Evolutionary conservation across 2,113 vertebrate species (phyloP), one percentile per base, ranked within the genome.

Genomic region (Phrynosoma platyrhinos): DNA sequence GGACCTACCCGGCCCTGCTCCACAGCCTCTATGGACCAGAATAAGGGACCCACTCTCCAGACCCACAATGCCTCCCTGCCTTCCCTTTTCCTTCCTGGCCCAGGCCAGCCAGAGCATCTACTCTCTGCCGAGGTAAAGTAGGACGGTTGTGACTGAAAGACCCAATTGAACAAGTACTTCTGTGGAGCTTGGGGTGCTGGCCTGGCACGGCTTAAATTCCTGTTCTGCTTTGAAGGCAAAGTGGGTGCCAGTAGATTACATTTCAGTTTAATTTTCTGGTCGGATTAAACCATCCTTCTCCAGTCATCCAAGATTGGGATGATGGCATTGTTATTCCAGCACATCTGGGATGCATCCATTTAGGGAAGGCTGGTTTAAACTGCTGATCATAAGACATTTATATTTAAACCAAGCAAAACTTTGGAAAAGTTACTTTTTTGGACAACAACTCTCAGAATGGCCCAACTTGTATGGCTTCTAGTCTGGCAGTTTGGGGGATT

Each of bases 61-160:
- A 95, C 98, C 86, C 96, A 97, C 95, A 98, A 98, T 94, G 96
- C 96, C 77, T 98, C 98, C 83, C 95, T 98, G 79, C 98, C 98
- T 1, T 93, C 98, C 27, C 96, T 98, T 90, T 98, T 76, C 36
- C 79, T 86, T 55, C 88, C 88, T 69, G 79, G 32, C 20, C 55
- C 79, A 9, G 52, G 30, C 85, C 92, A 89, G 89, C 58, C 27
- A 10, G 82, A 86, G 3, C 83, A 87, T 74, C 55, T 75, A n/a
- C 80, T 90, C 74, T 80, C 91, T 30, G 77, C 86, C 84, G 89
- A 94, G 94, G 95, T 95, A 93, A 82, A 91, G 79, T 32, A 55
- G 9, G 79, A 88, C 53, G n/a, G n/a, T 53, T 36, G 7, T 83
- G 1, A 47, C 9, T 55, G 27, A 52, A 25, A 27, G 27, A 52